These are phyloP conservation scores for Perca schrenkii DNA, from an alignment of 2,113 vertebrate genomes.

Conservation along the genomic window DNA sequence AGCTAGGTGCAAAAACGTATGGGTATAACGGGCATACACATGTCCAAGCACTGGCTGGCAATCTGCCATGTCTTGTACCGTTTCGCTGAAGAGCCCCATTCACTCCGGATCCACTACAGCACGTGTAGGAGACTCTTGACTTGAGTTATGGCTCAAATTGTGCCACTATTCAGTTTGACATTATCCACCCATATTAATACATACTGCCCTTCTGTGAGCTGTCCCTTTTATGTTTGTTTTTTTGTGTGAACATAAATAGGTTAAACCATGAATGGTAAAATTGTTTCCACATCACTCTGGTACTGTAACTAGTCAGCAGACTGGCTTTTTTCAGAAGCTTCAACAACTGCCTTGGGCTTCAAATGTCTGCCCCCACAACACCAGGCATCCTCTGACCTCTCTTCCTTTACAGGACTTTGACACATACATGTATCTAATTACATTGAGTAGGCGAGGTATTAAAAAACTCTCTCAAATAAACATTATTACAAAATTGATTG, in stretches of 20 bases:
- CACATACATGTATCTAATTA: slow-evolving; percentile 47
- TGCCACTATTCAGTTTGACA: neutral
- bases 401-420: neutral
- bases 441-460: slow-evolving; percentile 1
- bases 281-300: neutral
- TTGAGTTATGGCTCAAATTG: neutral
- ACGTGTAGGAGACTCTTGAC: neutral
- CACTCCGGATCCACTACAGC: neutral
- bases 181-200: too few species aligned
- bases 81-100: neutral
- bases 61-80: neutral
- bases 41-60: neutral
- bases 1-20: neutral
- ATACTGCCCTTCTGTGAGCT: too few species aligned
- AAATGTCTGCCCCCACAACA: neutral
- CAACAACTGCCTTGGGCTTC: slow-evolving; percentile 18
- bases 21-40: neutral
- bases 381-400: neutral
- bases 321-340: slow-evolving; percentile 23
- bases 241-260: slow-evolving; percentile 30
- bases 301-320: neutral
- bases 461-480: neutral
- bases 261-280: slow-evolving; percentile 4
- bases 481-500: neutral
- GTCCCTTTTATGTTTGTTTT: neutral